A percentile compares a stretch with the other conserved stretches of the same genome.
Conservation (phyloP, 2,888 invertebrate species). For the Disparrhopalites patrizii region DNA sequence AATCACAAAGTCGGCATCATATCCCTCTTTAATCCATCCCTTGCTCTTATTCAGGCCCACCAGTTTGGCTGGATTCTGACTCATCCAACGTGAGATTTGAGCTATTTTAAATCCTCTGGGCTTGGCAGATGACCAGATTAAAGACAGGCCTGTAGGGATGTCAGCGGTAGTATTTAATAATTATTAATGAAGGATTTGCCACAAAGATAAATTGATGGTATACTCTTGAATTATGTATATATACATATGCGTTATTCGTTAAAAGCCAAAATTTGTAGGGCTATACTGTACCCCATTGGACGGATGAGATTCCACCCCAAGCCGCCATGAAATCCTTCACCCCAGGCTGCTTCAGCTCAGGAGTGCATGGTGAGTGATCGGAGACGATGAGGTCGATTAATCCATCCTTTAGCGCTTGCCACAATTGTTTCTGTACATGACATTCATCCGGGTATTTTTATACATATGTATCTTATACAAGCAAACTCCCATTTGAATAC, state of each 20-base stretch:
- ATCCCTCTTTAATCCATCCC: slow-evolving; percentile 60
- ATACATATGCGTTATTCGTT: neutral
- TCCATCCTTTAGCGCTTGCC: slow-evolving; percentile 60
- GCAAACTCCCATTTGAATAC: too few species aligned
- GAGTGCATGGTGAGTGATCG: slow-evolving; percentile 66
- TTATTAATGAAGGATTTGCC: neutral
- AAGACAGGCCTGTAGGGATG: slow-evolving; percentile 57
- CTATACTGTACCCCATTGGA: slow-evolving; percentile 61
- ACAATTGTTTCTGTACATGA: slow-evolving; percentile 60
- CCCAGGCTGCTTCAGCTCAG: slow-evolving; percentile 58
- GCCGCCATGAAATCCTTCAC: slow-evolving; percentile 63
- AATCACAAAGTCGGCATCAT: slow-evolving; percentile 68
- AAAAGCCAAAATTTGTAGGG: neutral
- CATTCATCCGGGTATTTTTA: too few species aligned
- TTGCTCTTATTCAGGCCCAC: slow-evolving; percentile 62
- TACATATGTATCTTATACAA: too few species aligned
- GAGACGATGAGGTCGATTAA: slow-evolving; percentile 63
- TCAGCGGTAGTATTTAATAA: too few species aligned
- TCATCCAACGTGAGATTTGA: slow-evolving; percentile 61
- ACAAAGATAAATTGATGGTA: neutral
- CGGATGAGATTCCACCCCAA: slow-evolving; percentile 70
- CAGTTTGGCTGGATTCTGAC: slow-evolving; percentile 60
- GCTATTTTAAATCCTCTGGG: slow-evolving; percentile 57
- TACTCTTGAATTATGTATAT: neutral
- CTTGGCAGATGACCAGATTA: slow-evolving; percentile 65